phyloP scores from a whole-genome alignment of 2,797 vertebrate species.

The Semaprochilodus insignis region DNA sequence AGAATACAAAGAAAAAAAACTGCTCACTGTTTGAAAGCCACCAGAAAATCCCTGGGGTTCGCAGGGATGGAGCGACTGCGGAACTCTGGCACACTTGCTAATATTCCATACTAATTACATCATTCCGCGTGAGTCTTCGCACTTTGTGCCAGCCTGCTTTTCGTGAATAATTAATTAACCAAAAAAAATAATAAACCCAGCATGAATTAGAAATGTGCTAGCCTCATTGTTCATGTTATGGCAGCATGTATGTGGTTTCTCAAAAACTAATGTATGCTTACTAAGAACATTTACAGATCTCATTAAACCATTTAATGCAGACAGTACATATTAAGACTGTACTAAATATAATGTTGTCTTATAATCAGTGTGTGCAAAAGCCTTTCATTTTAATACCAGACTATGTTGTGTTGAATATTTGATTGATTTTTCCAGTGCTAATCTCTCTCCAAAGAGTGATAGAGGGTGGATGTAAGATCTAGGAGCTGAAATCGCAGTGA shows the following conservation, averaged over 20 bases:
- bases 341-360: not conserved
- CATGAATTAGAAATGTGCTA: slow-evolving; percentile 65
- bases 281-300: slow-evolving; percentile 7
- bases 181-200: slow-evolving; percentile 36
- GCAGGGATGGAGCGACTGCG: slow-evolving; percentile 38
- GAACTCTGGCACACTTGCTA: slow-evolving; percentile 30
- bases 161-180: slow-evolving; percentile 65
- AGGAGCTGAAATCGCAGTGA: slow-evolving; percentile 6
- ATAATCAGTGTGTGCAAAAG: not conserved
- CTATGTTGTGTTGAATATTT: not conserved
- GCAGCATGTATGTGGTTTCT: slow-evolving; percentile 29
- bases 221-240: slow-evolving; percentile 33
- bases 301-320: too few relatives aligned
- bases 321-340: too few relatives aligned
- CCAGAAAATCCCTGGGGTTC: slow-evolving; percentile 22
- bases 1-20: slow-evolving; percentile 23
- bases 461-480: not conserved
- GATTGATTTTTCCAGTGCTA: not conserved
- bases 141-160: slow-evolving; percentile 53
- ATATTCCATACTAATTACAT: slow-evolving; percentile 59
- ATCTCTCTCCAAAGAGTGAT: not conserved
- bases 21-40: slow-evolving; percentile 41
- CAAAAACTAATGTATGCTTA: slow-evolving; percentile 26
- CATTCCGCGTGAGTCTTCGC: slow-evolving; percentile 45
- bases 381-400: not conserved